phyloP scores from a whole-genome alignment of 2,113 vertebrate genomes.

The Eudyptes chrysolophus region DNA sequence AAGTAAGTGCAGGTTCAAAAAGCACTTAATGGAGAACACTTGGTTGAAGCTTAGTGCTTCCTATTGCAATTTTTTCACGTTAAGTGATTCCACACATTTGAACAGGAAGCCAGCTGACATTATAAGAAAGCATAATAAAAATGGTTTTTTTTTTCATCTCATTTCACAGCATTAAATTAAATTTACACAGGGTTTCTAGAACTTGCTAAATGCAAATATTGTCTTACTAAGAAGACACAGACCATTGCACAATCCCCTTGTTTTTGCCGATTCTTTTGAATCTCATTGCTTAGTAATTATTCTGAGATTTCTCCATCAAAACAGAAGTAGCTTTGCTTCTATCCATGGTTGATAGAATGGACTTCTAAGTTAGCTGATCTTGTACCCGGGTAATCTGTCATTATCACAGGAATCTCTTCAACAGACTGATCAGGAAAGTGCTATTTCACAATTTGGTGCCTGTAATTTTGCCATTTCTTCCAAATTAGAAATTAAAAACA shows the following conservation, averaged over 20 bases:
- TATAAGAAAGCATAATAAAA: not conserved
- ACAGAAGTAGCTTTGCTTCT: not conserved
- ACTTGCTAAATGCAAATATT: not conserved
- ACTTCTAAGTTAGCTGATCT: not conserved
- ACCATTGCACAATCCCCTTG: not conserved
- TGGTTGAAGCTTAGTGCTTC: not conserved
- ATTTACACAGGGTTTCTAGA: not conserved
- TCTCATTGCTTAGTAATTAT: not conserved
- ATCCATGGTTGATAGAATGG: not conserved
- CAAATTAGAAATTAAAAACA: not conserved
- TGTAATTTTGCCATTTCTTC: not conserved
- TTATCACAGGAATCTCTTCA: not conserved
- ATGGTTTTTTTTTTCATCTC: not conserved
- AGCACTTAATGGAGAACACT: not conserved
- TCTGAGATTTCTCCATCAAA: not conserved
- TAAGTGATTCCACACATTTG: not conserved
- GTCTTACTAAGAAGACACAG: not conserved
- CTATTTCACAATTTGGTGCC: not conserved
- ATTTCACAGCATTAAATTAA: not conserved
- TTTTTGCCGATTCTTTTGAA: not conserved
- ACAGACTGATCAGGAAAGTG: not conserved
- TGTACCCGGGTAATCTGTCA: not conserved
- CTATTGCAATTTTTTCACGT: not conserved
- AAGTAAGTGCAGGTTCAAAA: not conserved
- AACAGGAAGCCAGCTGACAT: not conserved